A percentile compares a stretch with the other conserved stretches of the same genome.
phyloP scores from a whole-genome alignment of 1,140 invertebrate species.

The Neotoxoptera formosana region DNA sequence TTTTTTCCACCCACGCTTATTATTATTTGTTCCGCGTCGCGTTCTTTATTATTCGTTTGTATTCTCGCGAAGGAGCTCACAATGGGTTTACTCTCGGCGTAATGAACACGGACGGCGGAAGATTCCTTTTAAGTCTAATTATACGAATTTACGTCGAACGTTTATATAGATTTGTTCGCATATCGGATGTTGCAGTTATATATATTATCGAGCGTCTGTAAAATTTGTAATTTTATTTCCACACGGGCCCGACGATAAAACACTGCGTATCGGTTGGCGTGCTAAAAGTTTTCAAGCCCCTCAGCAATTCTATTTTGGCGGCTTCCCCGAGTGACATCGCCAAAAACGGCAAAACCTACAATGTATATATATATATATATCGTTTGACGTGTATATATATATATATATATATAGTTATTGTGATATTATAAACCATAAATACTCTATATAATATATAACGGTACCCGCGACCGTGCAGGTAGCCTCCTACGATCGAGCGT shows the following conservation, averaged over 20 bases:
- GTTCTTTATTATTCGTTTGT: slow-evolving; percentile 40
- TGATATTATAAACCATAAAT: background rate
- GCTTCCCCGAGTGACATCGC: background rate
- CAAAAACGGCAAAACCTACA: background rate
- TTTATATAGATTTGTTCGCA: slow-evolving; percentile 22
- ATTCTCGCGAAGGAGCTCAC: background rate
- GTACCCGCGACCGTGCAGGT: background rate
- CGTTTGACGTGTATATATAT: background rate
- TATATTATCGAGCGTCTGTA: background rate
- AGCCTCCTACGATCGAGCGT: no score
- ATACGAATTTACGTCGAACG: slow-evolving; percentile 23
- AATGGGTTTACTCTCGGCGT: slow-evolving; percentile 21
- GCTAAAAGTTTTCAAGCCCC: background rate
- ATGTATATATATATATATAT: background rate
- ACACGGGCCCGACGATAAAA: background rate
- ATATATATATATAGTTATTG: background rate
- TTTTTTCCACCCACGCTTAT: slow-evolving; percentile 1
- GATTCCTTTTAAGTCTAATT: slow-evolving; percentile 29
- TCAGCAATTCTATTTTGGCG: background rate
- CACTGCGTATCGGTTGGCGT: background rate
- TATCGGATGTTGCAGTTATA: background rate
- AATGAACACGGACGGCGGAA: slow-evolving; percentile 13
- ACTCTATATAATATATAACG: background rate
- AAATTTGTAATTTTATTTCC: background rate
- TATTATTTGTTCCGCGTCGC: slow-evolving; percentile 35